phyloP scores from a whole-genome alignment of 30 jellyfish, hydroid and myxozoan species.

The Phacellophora camtschatica region DNA sequence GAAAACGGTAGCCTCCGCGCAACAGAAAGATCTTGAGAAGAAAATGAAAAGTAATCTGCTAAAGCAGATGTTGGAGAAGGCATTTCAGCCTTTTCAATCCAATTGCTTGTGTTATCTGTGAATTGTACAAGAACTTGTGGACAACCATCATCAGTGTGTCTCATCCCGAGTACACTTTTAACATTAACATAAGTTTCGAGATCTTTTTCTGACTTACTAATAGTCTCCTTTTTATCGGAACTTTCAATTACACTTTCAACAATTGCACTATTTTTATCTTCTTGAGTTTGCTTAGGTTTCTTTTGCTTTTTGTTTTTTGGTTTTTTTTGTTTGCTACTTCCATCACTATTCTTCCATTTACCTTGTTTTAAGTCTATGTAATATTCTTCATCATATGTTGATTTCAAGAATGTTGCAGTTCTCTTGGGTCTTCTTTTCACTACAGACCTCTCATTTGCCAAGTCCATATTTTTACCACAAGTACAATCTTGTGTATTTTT shows the following conservation, averaged over 20 bases:
- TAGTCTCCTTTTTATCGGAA: not conserved
- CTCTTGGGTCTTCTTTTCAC: constrained; percentile 35
- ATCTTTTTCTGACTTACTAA: not conserved
- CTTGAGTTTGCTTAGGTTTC: not conserved
- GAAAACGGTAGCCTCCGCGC: constrained; percentile 58
- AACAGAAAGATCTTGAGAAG: constrained; percentile 47
- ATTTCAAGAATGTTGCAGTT: not conserved
- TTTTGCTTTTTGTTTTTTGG: not conserved
- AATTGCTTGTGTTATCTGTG: constrained; percentile 90
- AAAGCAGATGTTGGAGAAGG: not conserved
- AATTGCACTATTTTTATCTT: not conserved
- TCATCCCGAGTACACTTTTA: constrained; percentile 55
- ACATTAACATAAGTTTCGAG: constrained; percentile 18
- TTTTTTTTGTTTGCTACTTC: not conserved
- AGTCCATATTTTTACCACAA: not conserved
- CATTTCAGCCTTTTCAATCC: constrained; percentile 60
- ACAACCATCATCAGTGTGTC: not conserved
- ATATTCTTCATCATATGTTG: constrained; percentile 16
- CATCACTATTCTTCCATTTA: not conserved
- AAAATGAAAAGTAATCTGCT: constrained; percentile 15
- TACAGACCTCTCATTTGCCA: too few relatives aligned
- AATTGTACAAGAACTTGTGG: constrained; percentile 80
- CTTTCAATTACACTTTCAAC: not conserved
- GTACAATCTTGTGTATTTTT: not conserved
- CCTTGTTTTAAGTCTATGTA: not conserved